A percentile compares a stretch with the other conserved stretches of the same genome.
These are phyloP conservation scores for Amphiprion clarkii DNA, from an alignment of 2,797 vertebrate genomes.

Conservation along the genomic window DNA sequence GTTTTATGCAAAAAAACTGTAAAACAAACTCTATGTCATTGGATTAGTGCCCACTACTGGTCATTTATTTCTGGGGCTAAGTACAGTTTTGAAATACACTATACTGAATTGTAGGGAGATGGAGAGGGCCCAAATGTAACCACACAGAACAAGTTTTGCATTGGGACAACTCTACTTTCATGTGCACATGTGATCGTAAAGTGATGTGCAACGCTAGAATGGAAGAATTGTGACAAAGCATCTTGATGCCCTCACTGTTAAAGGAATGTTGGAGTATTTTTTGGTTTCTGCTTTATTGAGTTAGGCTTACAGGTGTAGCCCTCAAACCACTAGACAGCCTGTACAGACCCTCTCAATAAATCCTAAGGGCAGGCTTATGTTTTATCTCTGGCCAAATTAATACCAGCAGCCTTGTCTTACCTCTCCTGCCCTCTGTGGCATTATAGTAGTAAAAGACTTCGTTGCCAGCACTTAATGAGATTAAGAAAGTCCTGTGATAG, in stretches of 20 bases:
- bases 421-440: conserved; percentile 22
- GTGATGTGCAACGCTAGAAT: too few species aligned
- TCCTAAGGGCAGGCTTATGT: conserved; percentile 28
- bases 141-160: neutral
- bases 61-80: neutral
- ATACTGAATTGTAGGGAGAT: neutral
- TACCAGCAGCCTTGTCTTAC: conserved; percentile 11
- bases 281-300: neutral
- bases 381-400: conserved; percentile 45
- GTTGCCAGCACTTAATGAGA: conserved; percentile 46
- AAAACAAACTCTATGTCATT: neutral
- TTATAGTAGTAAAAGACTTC: conserved; percentile 37
- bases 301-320: neutral
- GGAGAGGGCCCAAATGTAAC: neutral
- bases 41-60: conserved; percentile 30
- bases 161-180: neutral
- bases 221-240: neutral
- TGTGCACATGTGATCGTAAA: neutral
- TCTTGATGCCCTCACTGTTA: neutral
- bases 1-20: neutral
- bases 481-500: conserved; percentile 46
- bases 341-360: conserved; percentile 11
- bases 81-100: neutral
- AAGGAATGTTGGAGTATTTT: neutral
- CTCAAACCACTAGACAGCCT: neutral